Percentiles rank a stretch among this genome's conserved stretches.
These are phyloP conservation scores for Scolanthus callimorphus DNA, from an alignment of 92 coral and sea anemone genomes.

Conservation along the genomic window DNA sequence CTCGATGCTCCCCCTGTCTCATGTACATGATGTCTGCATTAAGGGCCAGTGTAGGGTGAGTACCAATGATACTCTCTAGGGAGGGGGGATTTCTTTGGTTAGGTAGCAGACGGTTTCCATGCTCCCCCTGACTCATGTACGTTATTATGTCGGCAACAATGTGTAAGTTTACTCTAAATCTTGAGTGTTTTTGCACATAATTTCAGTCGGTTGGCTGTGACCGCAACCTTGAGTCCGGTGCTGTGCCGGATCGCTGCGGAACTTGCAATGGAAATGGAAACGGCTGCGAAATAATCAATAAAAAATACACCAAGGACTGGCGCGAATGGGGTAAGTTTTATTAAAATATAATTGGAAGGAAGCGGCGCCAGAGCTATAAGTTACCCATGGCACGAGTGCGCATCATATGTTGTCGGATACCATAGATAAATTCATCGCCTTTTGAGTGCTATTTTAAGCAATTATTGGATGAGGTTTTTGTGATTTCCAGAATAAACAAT, in stretches of 20 bases:
- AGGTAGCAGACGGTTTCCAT: slow-evolving; percentile 29
- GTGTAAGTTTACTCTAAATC: too few relatives aligned
- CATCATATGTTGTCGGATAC: not conserved
- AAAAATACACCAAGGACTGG: slow-evolving; percentile 17
- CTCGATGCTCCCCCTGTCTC: slow-evolving; percentile 14
- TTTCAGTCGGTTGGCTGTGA: slow-evolving; percentile 56
- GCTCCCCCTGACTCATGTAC: slow-evolving; percentile 3
- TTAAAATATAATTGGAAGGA: not conserved
- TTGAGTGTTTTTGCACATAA: too few relatives aligned
- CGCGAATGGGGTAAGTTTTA: slow-evolving; percentile 23
- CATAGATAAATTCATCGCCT: not conserved
- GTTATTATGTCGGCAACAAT: too few relatives aligned
- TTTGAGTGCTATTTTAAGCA: not conserved
- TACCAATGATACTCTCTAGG: too few relatives aligned
- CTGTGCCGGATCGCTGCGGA: slow-evolving; percentile 28
- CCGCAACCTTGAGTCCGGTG: slow-evolving; percentile 24
- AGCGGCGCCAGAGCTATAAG: not conserved
- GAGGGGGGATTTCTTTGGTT: slow-evolving; percentile 16
- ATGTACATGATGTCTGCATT: slow-evolving; percentile 23
- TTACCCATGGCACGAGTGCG: not conserved
- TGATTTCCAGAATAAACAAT: too few relatives aligned
- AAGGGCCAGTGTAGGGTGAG: slow-evolving; percentile 29
- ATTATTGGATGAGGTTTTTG: too few relatives aligned
- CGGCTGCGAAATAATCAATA: slow-evolving; percentile 15
- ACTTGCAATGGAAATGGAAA: slow-evolving; percentile 37